Evolutionary conservation across 2,113 vertebrate species (phyloP).

Genomic region (Cyprinus carpio): DNA sequence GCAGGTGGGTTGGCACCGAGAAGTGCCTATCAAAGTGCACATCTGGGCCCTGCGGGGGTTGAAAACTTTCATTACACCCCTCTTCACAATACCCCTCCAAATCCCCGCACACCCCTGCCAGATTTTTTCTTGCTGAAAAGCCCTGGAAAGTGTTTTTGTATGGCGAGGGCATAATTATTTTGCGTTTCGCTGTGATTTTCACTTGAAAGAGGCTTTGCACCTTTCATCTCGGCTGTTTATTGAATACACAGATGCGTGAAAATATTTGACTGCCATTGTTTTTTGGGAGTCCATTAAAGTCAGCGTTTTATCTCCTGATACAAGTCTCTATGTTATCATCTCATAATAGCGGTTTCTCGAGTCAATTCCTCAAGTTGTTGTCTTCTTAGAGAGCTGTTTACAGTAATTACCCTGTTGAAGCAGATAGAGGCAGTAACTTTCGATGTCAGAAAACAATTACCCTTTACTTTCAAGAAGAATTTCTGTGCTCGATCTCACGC

Average conservation of each 20-base stretch:
- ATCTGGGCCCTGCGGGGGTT: slow-evolving; percentile 69
- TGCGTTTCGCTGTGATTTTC: slow-evolving; percentile 50
- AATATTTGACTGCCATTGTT: slow-evolving; percentile 41
- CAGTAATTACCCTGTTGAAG: slow-evolving; percentile 52
- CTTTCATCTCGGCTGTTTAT: slow-evolving; percentile 49
- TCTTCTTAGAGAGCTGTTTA: slow-evolving; percentile 52
- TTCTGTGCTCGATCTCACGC: slow-evolving; percentile 19
- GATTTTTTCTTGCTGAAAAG: slow-evolving; percentile 59
- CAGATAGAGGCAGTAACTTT: slow-evolving; percentile 48
- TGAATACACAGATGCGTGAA: slow-evolving; percentile 20
- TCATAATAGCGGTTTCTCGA: slow-evolving; percentile 38
- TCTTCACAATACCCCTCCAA: slow-evolving; percentile 64
- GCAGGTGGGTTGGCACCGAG: slow-evolving; percentile 73
- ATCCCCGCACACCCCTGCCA: slow-evolving; percentile 59
- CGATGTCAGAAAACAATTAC: slow-evolving; percentile 50
- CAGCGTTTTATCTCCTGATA: slow-evolving; percentile 52
- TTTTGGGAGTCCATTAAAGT: slow-evolving; percentile 40
- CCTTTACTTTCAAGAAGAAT: slow-evolving; percentile 14
- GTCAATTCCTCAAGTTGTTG: slow-evolving; percentile 44
- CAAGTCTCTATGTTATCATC: slow-evolving; percentile 46
- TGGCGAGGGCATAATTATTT: slow-evolving; percentile 56
- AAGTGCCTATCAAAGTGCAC: slow-evolving; percentile 66
- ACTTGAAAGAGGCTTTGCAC: slow-evolving; percentile 40
- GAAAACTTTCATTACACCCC: slow-evolving; percentile 67
- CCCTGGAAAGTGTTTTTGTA: slow-evolving; percentile 46